Evolutionary conservation across 2,797 vertebrate genomes (phyloP).

Genomic region (Gobionotothen gibberifrons): DNA sequence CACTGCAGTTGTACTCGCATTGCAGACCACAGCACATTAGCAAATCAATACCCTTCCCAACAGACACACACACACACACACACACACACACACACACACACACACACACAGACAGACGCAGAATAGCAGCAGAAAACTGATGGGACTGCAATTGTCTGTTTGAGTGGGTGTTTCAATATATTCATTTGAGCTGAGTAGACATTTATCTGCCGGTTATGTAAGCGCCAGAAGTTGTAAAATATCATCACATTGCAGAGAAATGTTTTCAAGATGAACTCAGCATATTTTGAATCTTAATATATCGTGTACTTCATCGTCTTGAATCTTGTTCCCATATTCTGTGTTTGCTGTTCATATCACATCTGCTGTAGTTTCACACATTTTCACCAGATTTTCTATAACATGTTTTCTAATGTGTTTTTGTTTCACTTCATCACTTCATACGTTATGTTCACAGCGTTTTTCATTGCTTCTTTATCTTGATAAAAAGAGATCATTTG

Average conservation of each 20-base stretch:
- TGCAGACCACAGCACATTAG: conserved; percentile 79
- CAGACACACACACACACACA: conserved; percentile 13
- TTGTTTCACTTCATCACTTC: neutral
- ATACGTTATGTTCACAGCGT: neutral
- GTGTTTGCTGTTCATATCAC: neutral
- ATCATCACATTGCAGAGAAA: conserved; percentile 35
- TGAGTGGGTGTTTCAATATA: conserved; percentile 65
- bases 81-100: conserved; percentile 34
- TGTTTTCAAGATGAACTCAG: conserved; percentile 13
- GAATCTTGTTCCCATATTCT: conserved; percentile 14
- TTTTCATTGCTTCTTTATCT: neutral
- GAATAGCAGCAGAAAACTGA: conserved; percentile 57
- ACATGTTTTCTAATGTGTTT: neutral
- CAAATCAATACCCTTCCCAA: conserved; percentile 66
- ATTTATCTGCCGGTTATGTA: conserved; percentile 56
- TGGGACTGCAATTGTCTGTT: conserved; percentile 67
- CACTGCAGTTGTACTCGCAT: conserved; percentile 74
- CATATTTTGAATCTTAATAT: conserved; percentile 1
- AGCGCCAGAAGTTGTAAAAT: conserved; percentile 43
- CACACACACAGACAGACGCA: conserved; percentile 20
- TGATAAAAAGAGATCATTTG: neutral
- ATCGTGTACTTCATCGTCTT: neutral
- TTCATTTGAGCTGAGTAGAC: conserved; percentile 57
- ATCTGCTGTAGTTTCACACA: neutral
- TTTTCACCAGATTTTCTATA: neutral